A percentile compares a stretch with the other conserved stretches of the same genome.
phyloP scores from a whole-genome alignment of 2,113 vertebrate species.

The Columba livia region DNA sequence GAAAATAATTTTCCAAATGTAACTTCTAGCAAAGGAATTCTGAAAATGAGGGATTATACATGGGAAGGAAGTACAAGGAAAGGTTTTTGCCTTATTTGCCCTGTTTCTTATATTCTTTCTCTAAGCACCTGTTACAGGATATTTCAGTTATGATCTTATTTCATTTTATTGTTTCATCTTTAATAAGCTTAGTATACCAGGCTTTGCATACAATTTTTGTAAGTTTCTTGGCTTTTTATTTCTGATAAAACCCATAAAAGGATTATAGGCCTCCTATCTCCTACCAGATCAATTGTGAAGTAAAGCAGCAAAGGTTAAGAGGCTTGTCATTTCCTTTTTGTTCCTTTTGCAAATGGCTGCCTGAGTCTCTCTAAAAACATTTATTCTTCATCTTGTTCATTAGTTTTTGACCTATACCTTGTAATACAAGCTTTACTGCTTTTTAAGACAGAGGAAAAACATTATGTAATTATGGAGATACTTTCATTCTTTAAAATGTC shows the following conservation, averaged over 20 bases:
- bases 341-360: constrained; percentile 5
- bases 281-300: constrained; percentile 34
- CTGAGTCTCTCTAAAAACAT: background rate
- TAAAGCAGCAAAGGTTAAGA: constrained; percentile 48
- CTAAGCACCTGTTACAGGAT: background rate
- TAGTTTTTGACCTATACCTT: constrained; percentile 31
- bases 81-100: background rate
- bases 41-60: background rate
- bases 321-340: constrained; percentile 17
- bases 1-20: background rate
- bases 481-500: background rate
- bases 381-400: constrained; percentile 18
- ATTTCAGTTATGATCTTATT: background rate
- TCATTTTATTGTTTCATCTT: constrained; percentile 29
- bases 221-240: constrained; percentile 22
- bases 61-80: background rate
- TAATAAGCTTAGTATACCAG: constrained; percentile 34
- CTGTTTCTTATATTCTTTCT: background rate
- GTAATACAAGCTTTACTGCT: background rate
- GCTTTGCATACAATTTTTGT: background rate
- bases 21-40: background rate
- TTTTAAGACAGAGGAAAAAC: background rate
- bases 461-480: background rate
- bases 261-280: constrained; percentile 47
- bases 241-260: constrained; percentile 42